phyloP scores from a whole-genome alignment of 2,888 invertebrate genomes.

The Baccha elongata region DNA sequence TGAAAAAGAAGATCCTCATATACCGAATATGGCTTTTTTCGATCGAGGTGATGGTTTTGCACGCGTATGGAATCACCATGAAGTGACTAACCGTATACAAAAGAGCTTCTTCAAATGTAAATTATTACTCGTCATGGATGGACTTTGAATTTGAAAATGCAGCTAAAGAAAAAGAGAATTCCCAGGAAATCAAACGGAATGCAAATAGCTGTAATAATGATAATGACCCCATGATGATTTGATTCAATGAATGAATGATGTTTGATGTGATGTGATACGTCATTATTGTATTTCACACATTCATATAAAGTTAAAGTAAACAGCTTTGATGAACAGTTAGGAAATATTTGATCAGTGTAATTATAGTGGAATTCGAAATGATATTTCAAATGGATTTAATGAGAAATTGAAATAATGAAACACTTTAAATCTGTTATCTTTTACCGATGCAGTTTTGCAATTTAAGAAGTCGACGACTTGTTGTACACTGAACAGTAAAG shows the following conservation, averaged over 20 bases:
- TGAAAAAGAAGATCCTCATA: slow-evolving; percentile 44
- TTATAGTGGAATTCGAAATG: background rate
- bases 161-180: background rate
- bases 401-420: too few relatives aligned
- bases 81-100: slow-evolving; percentile 42
- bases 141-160: slow-evolving; percentile 64
- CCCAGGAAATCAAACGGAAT: slow-evolving; percentile 57
- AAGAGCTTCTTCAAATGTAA: slow-evolving; percentile 56
- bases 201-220: slow-evolving; percentile 58
- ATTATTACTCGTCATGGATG: slow-evolving; percentile 59
- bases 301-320: background rate
- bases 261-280: slow-evolving; percentile 44
- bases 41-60: slow-evolving; percentile 28
- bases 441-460: too few relatives aligned
- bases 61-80: background rate
- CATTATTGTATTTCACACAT: slow-evolving; percentile 27
- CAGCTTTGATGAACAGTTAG: background rate
- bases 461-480: too few relatives aligned
- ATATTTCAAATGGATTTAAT: slow-evolving; percentile 1
- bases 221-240: slow-evolving; percentile 59
- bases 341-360: slow-evolving; percentile 7
- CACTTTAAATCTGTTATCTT: too few relatives aligned
- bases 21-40: slow-evolving; percentile 17
- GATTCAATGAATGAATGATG: slow-evolving; percentile 27
- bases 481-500: too few relatives aligned